Evolutionary conservation across 2,113 vertebrate species (phyloP).

Genomic region (Anarrhichthys ocellatus): DNA sequence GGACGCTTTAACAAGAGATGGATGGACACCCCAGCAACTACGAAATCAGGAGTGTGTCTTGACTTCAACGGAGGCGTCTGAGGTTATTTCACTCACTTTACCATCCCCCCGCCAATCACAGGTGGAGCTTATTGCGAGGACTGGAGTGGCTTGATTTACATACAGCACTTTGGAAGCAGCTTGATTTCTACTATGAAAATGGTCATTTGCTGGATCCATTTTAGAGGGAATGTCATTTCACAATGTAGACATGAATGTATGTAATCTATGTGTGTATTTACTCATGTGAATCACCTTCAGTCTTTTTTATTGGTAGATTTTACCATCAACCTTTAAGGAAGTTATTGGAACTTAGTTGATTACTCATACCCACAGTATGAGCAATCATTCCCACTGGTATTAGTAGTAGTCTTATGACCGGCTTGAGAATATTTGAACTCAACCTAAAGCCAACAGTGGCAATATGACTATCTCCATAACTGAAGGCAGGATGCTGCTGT

Average conservation of each 20-base stretch:
- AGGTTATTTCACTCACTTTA: slow-evolving; percentile 6
- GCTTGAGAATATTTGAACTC: slow-evolving; percentile 18
- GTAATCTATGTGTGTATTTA: slow-evolving; percentile 6
- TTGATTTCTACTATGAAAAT: slow-evolving; percentile 9
- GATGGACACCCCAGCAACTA: background rate
- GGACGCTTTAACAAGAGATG: slow-evolving; percentile 18
- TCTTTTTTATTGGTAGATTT: background rate
- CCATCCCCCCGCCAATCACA: background rate
- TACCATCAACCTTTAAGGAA: background rate
- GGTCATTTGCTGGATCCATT: background rate
- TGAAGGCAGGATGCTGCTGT: slow-evolving; percentile 38
- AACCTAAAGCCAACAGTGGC: slow-evolving; percentile 25
- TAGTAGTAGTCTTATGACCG: slow-evolving; percentile 64
- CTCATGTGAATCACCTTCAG: slow-evolving; percentile 11
- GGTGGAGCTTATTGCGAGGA: slow-evolving; percentile 30
- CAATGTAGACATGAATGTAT: background rate
- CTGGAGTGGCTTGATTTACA: slow-evolving; percentile 13
- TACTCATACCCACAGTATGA: background rate
- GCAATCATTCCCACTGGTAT: slow-evolving; percentile 38
- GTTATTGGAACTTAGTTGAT: slow-evolving; percentile 18
- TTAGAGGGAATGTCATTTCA: background rate
- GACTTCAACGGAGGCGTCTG: slow-evolving; percentile 18
- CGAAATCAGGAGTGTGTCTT: slow-evolving; percentile 20
- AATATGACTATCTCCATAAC: slow-evolving; percentile 5
- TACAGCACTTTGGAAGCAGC: background rate